Evolutionary conservation across 1,140 invertebrate genomes (phyloP).

Genomic region (Drosophila sulfurigaster): DNA sequence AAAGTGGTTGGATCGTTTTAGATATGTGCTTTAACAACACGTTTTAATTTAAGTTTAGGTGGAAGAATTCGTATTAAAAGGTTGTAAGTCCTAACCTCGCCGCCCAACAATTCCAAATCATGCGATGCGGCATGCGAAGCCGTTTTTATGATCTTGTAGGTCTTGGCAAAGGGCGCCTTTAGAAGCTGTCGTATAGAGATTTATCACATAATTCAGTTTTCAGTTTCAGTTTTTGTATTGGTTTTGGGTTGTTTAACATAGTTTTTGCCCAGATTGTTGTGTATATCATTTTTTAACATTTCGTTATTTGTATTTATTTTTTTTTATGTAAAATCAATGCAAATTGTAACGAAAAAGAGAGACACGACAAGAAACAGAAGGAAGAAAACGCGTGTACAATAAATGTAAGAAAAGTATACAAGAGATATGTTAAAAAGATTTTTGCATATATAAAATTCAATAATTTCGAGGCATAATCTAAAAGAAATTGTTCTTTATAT

Average conservation of each 20-base stretch:
- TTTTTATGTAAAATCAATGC: conserved; percentile 56
- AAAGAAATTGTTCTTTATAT: conserved; percentile 34
- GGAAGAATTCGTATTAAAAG: conserved; percentile 74
- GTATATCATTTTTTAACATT: conserved; percentile 12
- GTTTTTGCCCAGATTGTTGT: conserved; percentile 26
- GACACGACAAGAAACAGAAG: conserved; percentile 63
- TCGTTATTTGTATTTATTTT: conserved; percentile 18
- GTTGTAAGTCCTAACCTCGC: conserved; percentile 85
- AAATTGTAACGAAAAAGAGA: conserved; percentile 67
- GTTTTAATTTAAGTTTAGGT: conserved; percentile 60
- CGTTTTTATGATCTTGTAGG: conserved; percentile 97
- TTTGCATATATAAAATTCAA: conserved; percentile 59
- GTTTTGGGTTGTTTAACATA: conserved; percentile 19
- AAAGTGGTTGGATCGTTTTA: conserved; percentile 40
- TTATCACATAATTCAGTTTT: conserved; percentile 46
- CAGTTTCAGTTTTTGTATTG: conserved; percentile 23
- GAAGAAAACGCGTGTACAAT: conserved; percentile 69
- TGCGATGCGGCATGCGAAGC: conserved; percentile 89
- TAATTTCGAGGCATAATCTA: conserved; percentile 72
- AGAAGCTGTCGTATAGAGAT: conserved; percentile 89
- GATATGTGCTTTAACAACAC: conserved; percentile 60
- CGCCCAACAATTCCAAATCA: conserved; percentile 88
- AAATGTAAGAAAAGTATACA: conserved; percentile 68
- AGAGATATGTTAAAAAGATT: conserved; percentile 61
- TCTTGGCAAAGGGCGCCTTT: conserved; percentile 97